phyloP scores from a whole-genome alignment of 2,113 vertebrate species.

The Tachysurus fulvidraco region DNA sequence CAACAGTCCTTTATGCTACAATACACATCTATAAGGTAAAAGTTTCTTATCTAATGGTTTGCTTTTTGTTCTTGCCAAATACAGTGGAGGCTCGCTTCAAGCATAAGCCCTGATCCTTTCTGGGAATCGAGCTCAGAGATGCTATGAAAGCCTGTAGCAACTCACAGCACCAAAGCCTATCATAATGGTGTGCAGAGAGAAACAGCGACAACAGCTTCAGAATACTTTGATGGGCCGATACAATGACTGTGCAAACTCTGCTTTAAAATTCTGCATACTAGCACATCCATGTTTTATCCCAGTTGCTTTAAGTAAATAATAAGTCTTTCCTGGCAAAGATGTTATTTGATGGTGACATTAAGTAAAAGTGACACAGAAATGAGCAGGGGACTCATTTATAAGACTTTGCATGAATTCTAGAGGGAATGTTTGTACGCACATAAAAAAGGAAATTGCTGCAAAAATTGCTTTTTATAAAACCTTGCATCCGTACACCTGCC shows the following conservation, averaged over 20 bases:
- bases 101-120: conserved; percentile 87
- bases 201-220: background rate
- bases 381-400: background rate
- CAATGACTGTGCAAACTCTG: conserved; percentile 21
- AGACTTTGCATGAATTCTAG: background rate
- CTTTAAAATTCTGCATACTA: conserved; percentile 16
- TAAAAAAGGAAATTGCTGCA: background rate
- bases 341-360: conserved; percentile 3
- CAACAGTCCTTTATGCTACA: background rate
- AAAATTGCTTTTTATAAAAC: background rate
- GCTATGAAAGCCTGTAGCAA: conserved; percentile 23
- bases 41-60: background rate
- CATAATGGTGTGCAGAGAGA: background rate
- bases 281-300: background rate
- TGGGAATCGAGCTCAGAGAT: conserved; percentile 9
- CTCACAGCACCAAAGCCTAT: conserved; percentile 25
- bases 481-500: background rate
- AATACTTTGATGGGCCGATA: background rate
- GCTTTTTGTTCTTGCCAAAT: conserved; percentile 47
- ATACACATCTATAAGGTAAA: background rate
- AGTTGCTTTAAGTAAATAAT: background rate
- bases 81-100: conserved; percentile 98
- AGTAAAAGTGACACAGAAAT: conserved; percentile 19
- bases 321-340: conserved; percentile 3
- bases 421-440: background rate